Percentiles rank a stretch among this genome's conserved stretches.
Conservation (phyloP, 2,113 vertebrate genomes). For the Sclerurus mexicanus region DNA sequence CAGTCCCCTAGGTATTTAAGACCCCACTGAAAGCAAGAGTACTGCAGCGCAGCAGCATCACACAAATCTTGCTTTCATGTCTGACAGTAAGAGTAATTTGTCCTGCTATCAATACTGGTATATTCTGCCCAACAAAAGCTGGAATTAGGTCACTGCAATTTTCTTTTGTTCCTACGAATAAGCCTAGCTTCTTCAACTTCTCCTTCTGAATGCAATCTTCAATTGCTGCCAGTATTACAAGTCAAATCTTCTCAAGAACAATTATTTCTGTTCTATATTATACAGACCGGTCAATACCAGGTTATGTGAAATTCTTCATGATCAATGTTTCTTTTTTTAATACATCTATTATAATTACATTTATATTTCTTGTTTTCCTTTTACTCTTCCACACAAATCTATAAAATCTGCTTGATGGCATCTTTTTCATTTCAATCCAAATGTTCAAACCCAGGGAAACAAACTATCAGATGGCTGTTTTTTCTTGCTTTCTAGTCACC, state of each 20-base stretch:
- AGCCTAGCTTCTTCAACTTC: conserved; percentile 49
- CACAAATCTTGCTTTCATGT: conserved; percentile 50
- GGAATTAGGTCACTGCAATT: conserved; percentile 75
- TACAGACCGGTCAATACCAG: conserved; percentile 25
- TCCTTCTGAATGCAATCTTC: conserved; percentile 33
- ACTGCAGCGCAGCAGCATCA: not conserved
- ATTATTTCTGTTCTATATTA: conserved; percentile 46
- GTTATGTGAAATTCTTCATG: conserved; percentile 38
- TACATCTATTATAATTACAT: conserved; percentile 51
- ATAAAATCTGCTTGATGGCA: conserved; percentile 25
- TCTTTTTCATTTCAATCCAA: conserved; percentile 37
- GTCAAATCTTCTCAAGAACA: conserved; percentile 27
- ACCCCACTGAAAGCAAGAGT: not conserved
- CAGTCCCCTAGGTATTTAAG: not conserved
- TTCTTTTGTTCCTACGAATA: conserved; percentile 70
- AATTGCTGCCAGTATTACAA: conserved; percentile 25
- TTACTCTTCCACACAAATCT: conserved; percentile 8
- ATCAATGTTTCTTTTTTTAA: conserved; percentile 67
- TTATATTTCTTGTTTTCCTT: conserved; percentile 63
- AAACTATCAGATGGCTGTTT: not conserved
- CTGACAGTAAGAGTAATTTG: conserved; percentile 64
- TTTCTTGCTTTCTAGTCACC: not conserved
- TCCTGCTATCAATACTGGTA: conserved; percentile 64
- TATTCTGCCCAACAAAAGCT: conserved; percentile 67
- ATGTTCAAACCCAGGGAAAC: not conserved